Percentiles rank a stretch among this genome's conserved stretches.
These are phyloP conservation scores for Philonicus albiceps DNA, from an alignment of 2,888 invertebrate species.

Conservation along the genomic window DNA sequence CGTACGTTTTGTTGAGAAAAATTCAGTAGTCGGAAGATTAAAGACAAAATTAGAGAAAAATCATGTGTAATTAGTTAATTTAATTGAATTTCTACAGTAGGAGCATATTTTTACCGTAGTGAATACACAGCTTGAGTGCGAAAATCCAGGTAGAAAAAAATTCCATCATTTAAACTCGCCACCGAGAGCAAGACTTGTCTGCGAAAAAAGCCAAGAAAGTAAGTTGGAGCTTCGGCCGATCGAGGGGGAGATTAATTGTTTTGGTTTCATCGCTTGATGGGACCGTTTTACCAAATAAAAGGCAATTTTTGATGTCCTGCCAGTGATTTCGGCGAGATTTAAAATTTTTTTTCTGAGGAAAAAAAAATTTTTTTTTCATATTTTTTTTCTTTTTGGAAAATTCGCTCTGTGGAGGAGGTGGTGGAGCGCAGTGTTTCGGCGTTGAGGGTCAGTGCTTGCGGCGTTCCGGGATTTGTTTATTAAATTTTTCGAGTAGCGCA, in stretches of 20 bases:
- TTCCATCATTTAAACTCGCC: background rate
- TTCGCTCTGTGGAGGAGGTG: background rate
- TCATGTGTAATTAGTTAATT: slow-evolving; percentile 28
- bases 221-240: slow-evolving; percentile 7
- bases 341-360: background rate
- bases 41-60: slow-evolving; percentile 50
- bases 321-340: background rate
- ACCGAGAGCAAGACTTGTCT: slow-evolving; percentile 21
- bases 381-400: background rate
- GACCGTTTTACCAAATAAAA: background rate
- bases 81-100: background rate
- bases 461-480: slow-evolving; percentile 34
- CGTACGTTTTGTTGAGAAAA: slow-evolving; percentile 61
- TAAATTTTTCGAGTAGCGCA: background rate
- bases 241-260: slow-evolving; percentile 4
- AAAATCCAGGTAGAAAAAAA: slow-evolving; percentile 20
- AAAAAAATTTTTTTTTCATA: background rate
- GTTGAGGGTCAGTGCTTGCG: background rate
- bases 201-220: slow-evolving; percentile 33
- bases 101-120: background rate
- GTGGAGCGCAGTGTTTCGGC: background rate
- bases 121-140: slow-evolving; percentile 14
- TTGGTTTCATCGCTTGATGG: background rate
- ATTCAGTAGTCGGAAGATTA: slow-evolving; percentile 60
- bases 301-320: background rate